Conservation (phyloP, 2,888 invertebrate genomes). For the Andricus curvator region DNA sequence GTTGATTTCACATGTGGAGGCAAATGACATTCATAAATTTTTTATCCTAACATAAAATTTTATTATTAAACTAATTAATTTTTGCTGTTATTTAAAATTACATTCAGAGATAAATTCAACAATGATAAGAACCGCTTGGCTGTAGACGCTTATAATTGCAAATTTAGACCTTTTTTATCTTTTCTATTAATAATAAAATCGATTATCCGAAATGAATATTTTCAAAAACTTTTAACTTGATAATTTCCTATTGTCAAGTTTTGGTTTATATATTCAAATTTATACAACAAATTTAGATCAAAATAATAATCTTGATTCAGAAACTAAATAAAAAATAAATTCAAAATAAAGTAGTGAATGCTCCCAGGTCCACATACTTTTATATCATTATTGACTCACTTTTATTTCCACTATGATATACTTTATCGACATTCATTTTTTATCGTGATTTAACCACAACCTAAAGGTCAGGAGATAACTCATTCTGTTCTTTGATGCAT, state of each 20-base stretch:
- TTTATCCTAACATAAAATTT: background rate
- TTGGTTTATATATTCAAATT: no score
- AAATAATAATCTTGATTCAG: no score
- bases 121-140: no score
- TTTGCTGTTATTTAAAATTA: background rate
- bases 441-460: background rate
- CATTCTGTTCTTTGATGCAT: background rate
- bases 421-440: background rate
- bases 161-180: no score
- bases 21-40: constrained; percentile 10
- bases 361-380: background rate
- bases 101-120: background rate
- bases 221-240: no score
- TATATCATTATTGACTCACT: background rate
- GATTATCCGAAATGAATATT: no score
- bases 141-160: no score
- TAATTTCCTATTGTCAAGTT: no score
- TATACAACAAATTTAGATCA: no score
- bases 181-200: no score
- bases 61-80: background rate
- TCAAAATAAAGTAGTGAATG: background rate
- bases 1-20: background rate
- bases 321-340: background rate
- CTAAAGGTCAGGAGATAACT: constrained; percentile 23
- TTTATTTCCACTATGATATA: constrained; percentile 4